phyloP scores from a whole-genome alignment of 2,113 vertebrate genomes.

The Oncorhynchus keta region DNA sequence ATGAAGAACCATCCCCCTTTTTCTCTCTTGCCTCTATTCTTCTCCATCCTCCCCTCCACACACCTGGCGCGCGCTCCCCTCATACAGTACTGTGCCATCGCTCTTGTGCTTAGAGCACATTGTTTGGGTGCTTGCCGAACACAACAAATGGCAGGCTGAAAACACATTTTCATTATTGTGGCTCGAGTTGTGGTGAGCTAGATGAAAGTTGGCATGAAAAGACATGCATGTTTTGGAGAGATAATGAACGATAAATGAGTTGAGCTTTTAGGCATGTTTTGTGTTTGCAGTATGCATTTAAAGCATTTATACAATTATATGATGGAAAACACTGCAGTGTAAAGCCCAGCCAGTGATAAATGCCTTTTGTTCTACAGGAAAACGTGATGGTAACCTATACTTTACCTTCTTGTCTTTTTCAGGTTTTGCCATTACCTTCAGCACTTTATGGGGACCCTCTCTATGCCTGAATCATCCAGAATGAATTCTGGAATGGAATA shows the following conservation, averaged over 20 bases:
- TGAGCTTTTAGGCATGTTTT: not conserved
- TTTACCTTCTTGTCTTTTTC: not conserved
- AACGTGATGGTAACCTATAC: no score
- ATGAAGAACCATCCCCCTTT: constrained; percentile 43
- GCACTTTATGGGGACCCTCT: not conserved
- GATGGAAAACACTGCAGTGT: not conserved
- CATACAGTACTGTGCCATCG: constrained; percentile 25
- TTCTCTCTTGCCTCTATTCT: constrained; percentile 3
- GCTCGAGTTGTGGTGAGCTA: not conserved
- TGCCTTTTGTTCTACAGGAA: not conserved
- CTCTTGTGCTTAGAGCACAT: constrained; percentile 30
- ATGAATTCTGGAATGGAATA: not conserved
- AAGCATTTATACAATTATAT: not conserved
- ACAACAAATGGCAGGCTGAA: constrained; percentile 7
- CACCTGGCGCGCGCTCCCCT: constrained; percentile 40
- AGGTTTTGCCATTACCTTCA: not conserved
- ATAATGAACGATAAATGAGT: no score
- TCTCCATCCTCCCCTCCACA: constrained; percentile 25
- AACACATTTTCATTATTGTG: constrained; percentile 14
- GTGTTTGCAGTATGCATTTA: not conserved
- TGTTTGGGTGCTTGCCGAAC: constrained; percentile 53
- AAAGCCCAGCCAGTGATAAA: not conserved
- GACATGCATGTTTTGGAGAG: no score
- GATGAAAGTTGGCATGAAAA: no score
- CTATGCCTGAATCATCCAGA: not conserved